Percentiles rank a stretch among this genome's conserved stretches.
Evolutionary conservation across 2,113 vertebrate species (phyloP).

Genomic region (Andinoacara biseriatus): DNA sequence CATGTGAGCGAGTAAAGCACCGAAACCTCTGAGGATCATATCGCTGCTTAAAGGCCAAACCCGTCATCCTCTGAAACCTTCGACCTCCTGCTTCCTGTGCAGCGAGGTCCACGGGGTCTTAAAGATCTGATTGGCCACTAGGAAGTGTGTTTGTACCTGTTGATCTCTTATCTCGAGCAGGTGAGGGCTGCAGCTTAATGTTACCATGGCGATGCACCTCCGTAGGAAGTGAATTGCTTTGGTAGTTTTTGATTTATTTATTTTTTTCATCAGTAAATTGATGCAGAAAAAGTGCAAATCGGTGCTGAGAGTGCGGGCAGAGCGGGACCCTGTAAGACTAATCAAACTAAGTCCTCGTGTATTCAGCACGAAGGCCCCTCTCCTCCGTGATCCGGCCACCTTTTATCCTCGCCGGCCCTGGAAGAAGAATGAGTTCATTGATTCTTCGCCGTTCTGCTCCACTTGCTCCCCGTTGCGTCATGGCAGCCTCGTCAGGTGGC

Average conservation of each 20-base stretch:
- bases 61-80: no score
- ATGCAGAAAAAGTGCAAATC: neutral
- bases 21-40: no score
- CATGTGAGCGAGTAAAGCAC: neutral
- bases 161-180: neutral
- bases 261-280: neutral
- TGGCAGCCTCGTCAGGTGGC: constrained; percentile 28
- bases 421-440: constrained; percentile 39
- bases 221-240: neutral
- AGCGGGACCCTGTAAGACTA: no score
- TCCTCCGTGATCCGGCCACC: neutral
- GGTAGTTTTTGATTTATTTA: neutral
- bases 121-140: neutral
- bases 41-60: no score
- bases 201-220: neutral
- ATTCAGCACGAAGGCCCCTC: no score
- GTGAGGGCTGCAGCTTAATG: neutral
- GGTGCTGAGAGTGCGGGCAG: neutral
- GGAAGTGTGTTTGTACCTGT: constrained; percentile 3
- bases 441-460: constrained; percentile 30
- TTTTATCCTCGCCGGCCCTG: neutral
- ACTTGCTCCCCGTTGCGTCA: constrained; percentile 77
- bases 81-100: no score
- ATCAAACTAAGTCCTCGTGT: no score
- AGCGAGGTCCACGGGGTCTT: neutral